phyloP scores from a whole-genome alignment of 2,888 invertebrate genomes.

The Mechanitis messenoides region DNA sequence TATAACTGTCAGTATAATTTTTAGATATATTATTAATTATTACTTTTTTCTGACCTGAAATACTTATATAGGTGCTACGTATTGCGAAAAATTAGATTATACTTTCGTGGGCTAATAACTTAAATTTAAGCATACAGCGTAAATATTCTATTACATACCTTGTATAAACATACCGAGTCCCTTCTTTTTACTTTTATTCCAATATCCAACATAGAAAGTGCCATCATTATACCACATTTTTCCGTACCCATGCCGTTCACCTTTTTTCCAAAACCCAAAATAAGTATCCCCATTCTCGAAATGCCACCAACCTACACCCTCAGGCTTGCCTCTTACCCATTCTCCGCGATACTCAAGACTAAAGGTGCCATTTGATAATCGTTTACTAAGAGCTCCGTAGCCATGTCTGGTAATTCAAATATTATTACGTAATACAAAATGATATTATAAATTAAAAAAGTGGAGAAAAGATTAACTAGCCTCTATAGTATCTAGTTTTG shows the following conservation, averaged over 20 bases:
- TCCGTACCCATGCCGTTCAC: slow-evolving; percentile 76
- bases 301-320: slow-evolving; percentile 76
- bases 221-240: slow-evolving; percentile 78
- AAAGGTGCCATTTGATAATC: slow-evolving; percentile 57
- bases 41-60: no score
- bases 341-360: slow-evolving; percentile 75
- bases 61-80: no score
- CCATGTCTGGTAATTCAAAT: slow-evolving; percentile 62
- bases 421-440: no score
- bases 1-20: no score
- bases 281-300: slow-evolving; percentile 77
- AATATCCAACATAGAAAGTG: slow-evolving; percentile 78
- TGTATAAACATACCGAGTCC: slow-evolving; percentile 75
- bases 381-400: slow-evolving; percentile 71
- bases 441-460: no score
- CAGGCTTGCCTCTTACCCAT: slow-evolving; percentile 76
- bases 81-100: no score
- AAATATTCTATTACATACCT: slow-evolving; percentile 42
- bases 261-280: slow-evolving; percentile 74
- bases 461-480: no score
- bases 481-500: no score
- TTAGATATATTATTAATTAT: no score
- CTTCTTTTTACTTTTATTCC: slow-evolving; percentile 64
- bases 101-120: background rate
- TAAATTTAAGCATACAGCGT: background rate